phyloP scores from a whole-genome alignment of 2,113 vertebrate species.

The Nesogale talazaci region DNA sequence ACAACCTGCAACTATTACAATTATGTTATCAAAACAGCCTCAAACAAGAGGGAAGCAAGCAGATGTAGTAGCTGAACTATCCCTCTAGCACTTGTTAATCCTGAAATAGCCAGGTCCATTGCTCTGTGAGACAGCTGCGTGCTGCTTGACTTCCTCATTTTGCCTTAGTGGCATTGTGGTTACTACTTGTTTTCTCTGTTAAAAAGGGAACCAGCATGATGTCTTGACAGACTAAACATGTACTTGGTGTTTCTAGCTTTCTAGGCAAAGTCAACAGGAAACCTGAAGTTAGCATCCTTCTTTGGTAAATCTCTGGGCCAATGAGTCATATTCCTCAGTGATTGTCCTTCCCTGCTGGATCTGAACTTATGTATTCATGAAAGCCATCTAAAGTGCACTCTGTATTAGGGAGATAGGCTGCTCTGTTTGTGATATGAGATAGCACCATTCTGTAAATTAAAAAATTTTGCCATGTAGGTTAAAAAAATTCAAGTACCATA shows the following conservation, averaged over 20 bases:
- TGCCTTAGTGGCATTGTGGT: neutral
- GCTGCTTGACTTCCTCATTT: slow-evolving; percentile 9
- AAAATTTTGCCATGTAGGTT: neutral
- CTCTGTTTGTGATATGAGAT: neutral
- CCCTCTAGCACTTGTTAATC: slow-evolving; percentile 26
- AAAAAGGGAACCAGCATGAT: neutral
- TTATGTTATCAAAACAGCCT: neutral
- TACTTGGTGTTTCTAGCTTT: neutral
- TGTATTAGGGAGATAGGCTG: neutral
- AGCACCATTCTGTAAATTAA: neutral
- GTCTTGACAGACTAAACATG: neutral
- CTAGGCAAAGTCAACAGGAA: neutral
- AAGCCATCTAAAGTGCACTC: neutral
- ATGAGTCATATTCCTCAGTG: neutral
- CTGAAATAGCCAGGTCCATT: neutral
- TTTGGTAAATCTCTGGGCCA: neutral
- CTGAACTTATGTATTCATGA: slow-evolving; percentile 5
- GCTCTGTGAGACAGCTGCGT: neutral
- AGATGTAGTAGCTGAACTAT: neutral
- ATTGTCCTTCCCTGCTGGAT: slow-evolving; percentile 5
- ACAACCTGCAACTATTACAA: neutral
- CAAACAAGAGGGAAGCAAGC: neutral
- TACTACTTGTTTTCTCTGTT: slow-evolving; percentile 3
- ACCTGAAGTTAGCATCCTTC: neutral
- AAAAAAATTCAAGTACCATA: neutral